Evolutionary conservation across 2,113 vertebrate genomes (phyloP).

Genomic region (Labrus mixtus): DNA sequence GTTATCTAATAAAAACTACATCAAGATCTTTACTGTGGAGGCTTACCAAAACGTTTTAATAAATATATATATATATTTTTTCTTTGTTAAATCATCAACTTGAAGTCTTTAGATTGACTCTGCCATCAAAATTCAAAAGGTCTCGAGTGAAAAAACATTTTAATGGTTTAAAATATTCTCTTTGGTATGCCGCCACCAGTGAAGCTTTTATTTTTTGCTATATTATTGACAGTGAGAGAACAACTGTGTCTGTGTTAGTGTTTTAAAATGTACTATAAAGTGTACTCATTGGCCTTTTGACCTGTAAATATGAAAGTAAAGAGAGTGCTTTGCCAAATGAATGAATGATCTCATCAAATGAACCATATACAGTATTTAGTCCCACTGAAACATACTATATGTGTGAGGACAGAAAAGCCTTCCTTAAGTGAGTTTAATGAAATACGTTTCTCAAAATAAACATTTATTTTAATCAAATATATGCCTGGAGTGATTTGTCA

Average conservation of each 20-base stretch:
- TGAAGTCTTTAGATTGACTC: not conserved
- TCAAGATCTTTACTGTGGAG: slow-evolving; percentile 14
- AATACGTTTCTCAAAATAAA: slow-evolving; percentile 70
- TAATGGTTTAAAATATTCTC: slow-evolving; percentile 7
- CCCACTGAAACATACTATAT: slow-evolving; percentile 2
- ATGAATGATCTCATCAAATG: slow-evolving; percentile 3
- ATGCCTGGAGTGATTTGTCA: not conserved
- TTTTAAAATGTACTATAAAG: slow-evolving; percentile 68
- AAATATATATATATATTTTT: not conserved
- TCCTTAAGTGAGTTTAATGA: slow-evolving; percentile 47
- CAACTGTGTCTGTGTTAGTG: slow-evolving; percentile 40
- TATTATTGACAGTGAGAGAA: slow-evolving; percentile 27
- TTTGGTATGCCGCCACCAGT: slow-evolving; percentile 12
- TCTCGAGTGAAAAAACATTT: slow-evolving; percentile 20
- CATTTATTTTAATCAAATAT: slow-evolving; percentile 70
- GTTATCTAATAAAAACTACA: slow-evolving; percentile 20
- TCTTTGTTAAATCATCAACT: not conserved
- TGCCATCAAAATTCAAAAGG: not conserved
- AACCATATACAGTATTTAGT: slow-evolving; percentile 27
- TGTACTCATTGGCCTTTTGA: slow-evolving; percentile 78
- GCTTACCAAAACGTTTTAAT: slow-evolving; percentile 11
- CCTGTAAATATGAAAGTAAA: slow-evolving; percentile 61
- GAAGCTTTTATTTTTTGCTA: slow-evolving; percentile 31
- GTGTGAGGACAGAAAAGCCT: slow-evolving; percentile 22
- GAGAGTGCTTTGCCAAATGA: slow-evolving; percentile 70